Conservation (phyloP, 1,140 invertebrate genomes). For the Yoshiicerus persimilis region DNA sequence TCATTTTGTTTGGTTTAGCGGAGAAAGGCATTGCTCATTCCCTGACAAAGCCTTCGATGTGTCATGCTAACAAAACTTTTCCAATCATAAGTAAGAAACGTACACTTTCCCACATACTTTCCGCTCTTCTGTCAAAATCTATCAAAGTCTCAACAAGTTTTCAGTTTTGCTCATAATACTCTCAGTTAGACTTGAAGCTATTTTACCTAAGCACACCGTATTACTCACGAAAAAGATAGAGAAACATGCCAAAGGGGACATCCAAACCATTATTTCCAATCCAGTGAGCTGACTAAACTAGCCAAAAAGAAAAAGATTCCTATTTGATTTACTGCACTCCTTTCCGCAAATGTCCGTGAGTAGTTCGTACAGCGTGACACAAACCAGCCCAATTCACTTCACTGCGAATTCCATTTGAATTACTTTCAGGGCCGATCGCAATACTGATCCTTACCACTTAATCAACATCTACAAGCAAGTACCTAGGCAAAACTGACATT, state of each 20-base stretch:
- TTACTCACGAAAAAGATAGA: neutral
- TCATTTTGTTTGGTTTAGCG: neutral
- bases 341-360: neutral
- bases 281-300: neutral
- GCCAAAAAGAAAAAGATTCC: neutral
- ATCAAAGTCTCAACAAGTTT: neutral
- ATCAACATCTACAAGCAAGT: neutral
- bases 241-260: neutral
- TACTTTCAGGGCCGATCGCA: neutral
- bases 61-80: neutral
- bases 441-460: neutral
- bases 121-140: neutral
- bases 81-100: neutral
- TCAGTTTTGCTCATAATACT: neutral
- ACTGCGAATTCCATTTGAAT: neutral
- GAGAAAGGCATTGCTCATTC: neutral
- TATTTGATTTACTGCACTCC: neutral
- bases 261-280: neutral
- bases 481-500: neutral
- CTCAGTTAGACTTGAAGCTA: neutral
- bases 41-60: neutral
- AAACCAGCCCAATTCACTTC: neutral
- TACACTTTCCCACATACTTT: neutral
- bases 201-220: neutral
- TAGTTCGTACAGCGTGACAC: neutral